phyloP scores from a whole-genome alignment of 2,113 vertebrate genomes.

The Oreochromis spilurus region DNA sequence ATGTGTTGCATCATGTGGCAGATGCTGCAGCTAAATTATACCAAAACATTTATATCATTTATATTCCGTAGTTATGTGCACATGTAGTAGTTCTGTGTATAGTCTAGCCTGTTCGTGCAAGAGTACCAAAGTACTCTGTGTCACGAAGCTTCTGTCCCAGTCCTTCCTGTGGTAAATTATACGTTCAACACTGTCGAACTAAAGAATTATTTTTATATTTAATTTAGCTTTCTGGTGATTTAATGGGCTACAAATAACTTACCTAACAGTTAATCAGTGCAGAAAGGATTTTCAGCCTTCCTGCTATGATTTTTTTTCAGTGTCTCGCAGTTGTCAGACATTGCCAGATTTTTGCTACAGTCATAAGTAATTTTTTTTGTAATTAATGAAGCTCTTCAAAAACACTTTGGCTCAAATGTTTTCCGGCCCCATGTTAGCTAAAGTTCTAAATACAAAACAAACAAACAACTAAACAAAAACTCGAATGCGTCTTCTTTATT shows the following conservation, averaged over 20 bases:
- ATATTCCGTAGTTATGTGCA: background rate
- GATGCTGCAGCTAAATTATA: background rate
- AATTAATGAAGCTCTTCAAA: background rate
- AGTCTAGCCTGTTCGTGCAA: background rate
- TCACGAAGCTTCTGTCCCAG: background rate
- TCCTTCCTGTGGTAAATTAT: background rate
- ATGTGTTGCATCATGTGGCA: background rate
- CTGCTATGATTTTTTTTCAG: background rate
- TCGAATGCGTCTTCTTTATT: background rate
- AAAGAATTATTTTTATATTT: background rate
- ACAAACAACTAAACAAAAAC: background rate
- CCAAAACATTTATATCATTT: background rate
- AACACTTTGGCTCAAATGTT: background rate
- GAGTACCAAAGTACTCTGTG: background rate
- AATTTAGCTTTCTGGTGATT: background rate
- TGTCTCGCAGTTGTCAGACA: background rate
- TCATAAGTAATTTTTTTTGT: background rate
- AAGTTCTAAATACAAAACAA: background rate
- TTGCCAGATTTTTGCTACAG: background rate
- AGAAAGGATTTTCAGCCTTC: background rate
- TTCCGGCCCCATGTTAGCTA: background rate
- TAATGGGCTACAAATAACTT: background rate
- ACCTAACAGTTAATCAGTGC: background rate
- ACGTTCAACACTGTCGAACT: background rate
- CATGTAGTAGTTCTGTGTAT: background rate